These are phyloP conservation scores for Forbesichthys papilliferus DNA, from an alignment of 2,113 vertebrate species.

Conservation along the genomic window DNA sequence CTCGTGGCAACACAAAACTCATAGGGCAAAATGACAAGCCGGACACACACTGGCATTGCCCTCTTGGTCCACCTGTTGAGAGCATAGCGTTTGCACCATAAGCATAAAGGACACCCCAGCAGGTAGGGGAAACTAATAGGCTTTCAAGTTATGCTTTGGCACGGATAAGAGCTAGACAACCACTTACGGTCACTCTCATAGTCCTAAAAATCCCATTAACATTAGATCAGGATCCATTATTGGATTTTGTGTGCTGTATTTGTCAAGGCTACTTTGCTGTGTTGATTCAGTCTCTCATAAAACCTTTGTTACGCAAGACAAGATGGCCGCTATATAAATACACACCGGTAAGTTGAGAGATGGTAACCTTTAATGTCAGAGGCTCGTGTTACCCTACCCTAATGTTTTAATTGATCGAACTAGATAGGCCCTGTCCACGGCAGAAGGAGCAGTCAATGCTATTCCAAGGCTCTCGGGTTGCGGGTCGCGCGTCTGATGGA, in stretches of 20 bases:
- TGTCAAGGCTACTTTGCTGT: background rate
- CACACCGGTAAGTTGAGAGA: slow-evolving; percentile 17
- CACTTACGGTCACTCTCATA: too few relatives aligned
- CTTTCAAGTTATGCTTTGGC: too few relatives aligned
- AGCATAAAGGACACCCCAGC: too few relatives aligned
- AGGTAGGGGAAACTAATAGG: background rate
- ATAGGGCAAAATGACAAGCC: slow-evolving; percentile 1
- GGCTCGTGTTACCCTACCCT: slow-evolving; percentile 21
- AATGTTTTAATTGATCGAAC: slow-evolving; percentile 38
- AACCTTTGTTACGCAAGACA: background rate
- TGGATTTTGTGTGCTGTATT: too few relatives aligned
- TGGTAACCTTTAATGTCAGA: background rate
- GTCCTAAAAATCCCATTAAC: too few relatives aligned
- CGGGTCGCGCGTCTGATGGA: slow-evolving; percentile 24
- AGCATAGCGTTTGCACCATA: background rate
- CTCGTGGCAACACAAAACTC: slow-evolving; percentile 8
- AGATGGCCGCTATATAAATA: too few relatives aligned
- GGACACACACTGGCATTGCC: slow-evolving; percentile 10
- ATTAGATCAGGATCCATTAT: too few relatives aligned
- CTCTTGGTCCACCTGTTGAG: background rate
- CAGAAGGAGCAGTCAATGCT: slow-evolving; percentile 39
- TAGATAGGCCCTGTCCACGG: slow-evolving; percentile 28
- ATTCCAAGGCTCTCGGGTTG: slow-evolving; percentile 43
- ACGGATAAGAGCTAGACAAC: too few relatives aligned
- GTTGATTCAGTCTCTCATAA: background rate